phyloP scores from a whole-genome alignment of 2,888 invertebrate species.

The Torymus auratus region DNA sequence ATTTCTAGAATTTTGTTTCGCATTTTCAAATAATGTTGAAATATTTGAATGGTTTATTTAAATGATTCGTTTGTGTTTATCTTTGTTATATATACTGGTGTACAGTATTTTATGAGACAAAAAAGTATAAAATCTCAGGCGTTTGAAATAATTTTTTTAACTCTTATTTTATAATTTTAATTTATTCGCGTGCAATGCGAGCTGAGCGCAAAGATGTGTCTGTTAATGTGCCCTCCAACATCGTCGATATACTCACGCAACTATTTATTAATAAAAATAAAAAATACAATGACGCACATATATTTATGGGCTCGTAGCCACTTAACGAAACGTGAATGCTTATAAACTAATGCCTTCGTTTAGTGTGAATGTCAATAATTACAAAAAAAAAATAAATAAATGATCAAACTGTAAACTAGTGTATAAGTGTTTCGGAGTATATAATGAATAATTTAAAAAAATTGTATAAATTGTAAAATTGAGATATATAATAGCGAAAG shows the following conservation, averaged over 20 bases:
- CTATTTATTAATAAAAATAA: constrained; percentile 11
- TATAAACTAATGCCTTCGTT: constrained; percentile 48
- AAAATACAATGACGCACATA: constrained; percentile 11
- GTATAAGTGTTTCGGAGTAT: constrained; percentile 32
- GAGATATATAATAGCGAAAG: constrained; percentile 42
- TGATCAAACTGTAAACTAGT: constrained; percentile 37
- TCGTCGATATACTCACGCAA: constrained; percentile 2
- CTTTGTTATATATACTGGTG: too few relatives aligned
- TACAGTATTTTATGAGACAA: neutral
- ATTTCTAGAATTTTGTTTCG: too few relatives aligned
- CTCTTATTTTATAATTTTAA: constrained; percentile 3
- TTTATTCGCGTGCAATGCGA: neutral
- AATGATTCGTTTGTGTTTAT: too few relatives aligned
- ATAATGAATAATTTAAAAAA: constrained; percentile 29
- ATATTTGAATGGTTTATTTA: too few relatives aligned
- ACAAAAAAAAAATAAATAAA: constrained; percentile 17
- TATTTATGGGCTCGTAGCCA: constrained; percentile 52
- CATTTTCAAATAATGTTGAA: too few relatives aligned
- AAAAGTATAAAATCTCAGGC: too few relatives aligned
- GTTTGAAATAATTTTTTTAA: neutral
- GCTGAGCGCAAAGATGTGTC: constrained; percentile 28
- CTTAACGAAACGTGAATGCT: constrained; percentile 44
- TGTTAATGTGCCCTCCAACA: constrained; percentile 11
- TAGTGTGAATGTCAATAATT: constrained; percentile 53
- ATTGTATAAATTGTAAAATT: constrained; percentile 55